Evolutionary conservation across 2,888 invertebrate genomes (phyloP).

Genomic region (Caenorhabditis drosophilae): DNA sequence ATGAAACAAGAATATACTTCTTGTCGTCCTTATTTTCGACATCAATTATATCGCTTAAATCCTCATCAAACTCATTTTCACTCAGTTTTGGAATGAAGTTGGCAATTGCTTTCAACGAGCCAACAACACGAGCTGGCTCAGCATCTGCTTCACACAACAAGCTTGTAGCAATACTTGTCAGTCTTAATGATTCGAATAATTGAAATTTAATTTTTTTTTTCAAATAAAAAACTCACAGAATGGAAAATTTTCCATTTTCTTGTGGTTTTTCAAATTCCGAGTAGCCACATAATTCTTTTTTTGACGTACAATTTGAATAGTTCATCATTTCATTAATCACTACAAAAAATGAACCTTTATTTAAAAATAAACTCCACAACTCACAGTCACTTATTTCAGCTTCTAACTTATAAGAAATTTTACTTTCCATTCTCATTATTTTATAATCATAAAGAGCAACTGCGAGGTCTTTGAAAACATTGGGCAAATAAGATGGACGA

Average conservation of each 20-base stretch:
- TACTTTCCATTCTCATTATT: conserved; percentile 4
- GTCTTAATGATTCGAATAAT: conserved; percentile 23
- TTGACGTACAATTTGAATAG: conserved; percentile 57
- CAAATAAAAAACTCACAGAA: conserved; percentile 40
- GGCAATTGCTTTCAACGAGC: conserved; percentile 43
- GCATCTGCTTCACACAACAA: conserved; percentile 62
- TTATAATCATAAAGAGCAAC: conserved; percentile 47
- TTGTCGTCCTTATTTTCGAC: conserved; percentile 39
- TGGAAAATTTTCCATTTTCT: conserved; percentile 23
- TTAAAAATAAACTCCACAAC: not conserved
- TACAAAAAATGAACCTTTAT: no score
- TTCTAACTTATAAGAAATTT: conserved; percentile 14
- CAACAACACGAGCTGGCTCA: conserved; percentile 54
- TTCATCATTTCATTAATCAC: conserved; percentile 51
- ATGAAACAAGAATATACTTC: conserved; percentile 38
- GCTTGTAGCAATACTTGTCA: conserved; percentile 58
- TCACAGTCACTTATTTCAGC: conserved; percentile 18
- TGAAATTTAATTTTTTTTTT: not conserved
- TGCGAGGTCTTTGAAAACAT: conserved; percentile 44
- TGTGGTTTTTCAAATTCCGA: conserved; percentile 53
- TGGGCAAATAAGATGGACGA: conserved; percentile 39
- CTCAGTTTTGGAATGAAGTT: conserved; percentile 23
- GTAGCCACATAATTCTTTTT: conserved; percentile 54
- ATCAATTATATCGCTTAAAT: conserved; percentile 46
- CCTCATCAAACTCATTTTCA: conserved; percentile 20